A percentile compares a stretch with the other conserved stretches of the same genome.
Conservation (phyloP, 2,888 invertebrate species). For the Merodon equestris region DNA sequence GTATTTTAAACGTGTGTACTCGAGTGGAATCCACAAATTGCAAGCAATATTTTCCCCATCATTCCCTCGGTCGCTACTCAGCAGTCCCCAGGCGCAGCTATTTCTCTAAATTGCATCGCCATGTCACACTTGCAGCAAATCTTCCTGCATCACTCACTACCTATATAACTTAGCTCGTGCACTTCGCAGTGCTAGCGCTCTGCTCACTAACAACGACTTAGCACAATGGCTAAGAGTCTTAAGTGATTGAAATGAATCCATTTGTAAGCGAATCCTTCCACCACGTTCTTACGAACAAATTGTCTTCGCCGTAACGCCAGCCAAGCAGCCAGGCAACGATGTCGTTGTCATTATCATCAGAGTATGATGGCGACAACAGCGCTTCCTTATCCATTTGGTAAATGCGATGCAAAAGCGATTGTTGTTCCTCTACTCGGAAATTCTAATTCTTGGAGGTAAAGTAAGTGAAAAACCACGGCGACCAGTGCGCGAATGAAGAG, state of each 20-base stretch:
- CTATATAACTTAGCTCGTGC: background rate
- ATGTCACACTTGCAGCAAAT: slow-evolving; percentile 35
- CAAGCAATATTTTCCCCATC: slow-evolving; percentile 53
- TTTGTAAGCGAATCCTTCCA: slow-evolving; percentile 57
- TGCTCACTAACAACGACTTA: slow-evolving; percentile 30
- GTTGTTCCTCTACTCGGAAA: slow-evolving; percentile 58
- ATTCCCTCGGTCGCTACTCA: slow-evolving; percentile 23
- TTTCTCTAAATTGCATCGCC: slow-evolving; percentile 62
- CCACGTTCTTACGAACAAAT: slow-evolving; percentile 37
- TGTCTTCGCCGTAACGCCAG: slow-evolving; percentile 40
- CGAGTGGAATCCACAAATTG: slow-evolving; percentile 62
- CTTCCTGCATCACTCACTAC: no score
- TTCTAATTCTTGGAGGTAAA: slow-evolving; percentile 63
- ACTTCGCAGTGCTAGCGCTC: no score
- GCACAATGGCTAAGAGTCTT: slow-evolving; percentile 62
- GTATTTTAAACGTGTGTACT: slow-evolving; percentile 50
- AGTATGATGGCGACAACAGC: slow-evolving; percentile 23
- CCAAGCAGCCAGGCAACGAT: slow-evolving; percentile 5
- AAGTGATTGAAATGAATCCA: slow-evolving; percentile 67
- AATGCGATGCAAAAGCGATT: slow-evolving; percentile 64
- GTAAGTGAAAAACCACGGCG: slow-evolving; percentile 67
- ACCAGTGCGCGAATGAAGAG: slow-evolving; percentile 52
- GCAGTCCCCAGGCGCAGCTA: slow-evolving; percentile 57
- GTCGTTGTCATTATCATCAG: slow-evolving; percentile 10
- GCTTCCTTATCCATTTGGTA: slow-evolving; percentile 61